A percentile compares a stretch with the other conserved stretches of the same genome.
These are phyloP conservation scores for Mamestra brassicae DNA, from an alignment of 2,888 invertebrate species.

Conservation along the genomic window DNA sequence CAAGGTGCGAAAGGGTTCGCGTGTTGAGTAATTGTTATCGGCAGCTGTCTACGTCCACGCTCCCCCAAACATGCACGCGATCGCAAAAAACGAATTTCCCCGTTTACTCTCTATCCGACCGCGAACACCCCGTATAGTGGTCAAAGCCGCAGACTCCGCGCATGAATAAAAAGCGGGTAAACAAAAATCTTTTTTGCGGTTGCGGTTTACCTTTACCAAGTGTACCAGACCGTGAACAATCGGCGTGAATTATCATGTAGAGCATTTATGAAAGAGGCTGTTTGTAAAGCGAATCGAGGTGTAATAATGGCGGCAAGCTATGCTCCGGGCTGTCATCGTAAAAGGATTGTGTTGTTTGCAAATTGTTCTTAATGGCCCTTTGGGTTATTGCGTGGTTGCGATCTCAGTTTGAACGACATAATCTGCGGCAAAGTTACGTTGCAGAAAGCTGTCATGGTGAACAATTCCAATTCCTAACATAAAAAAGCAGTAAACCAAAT, in stretches of 20 bases:
- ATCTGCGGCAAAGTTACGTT: slow-evolving; percentile 35
- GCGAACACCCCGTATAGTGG: slow-evolving; percentile 81
- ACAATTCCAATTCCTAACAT: slow-evolving; percentile 5
- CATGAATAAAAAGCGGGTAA: slow-evolving; percentile 84
- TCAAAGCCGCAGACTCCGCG: slow-evolving; percentile 82
- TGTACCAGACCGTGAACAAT: slow-evolving; percentile 90
- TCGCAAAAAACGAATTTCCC: slow-evolving; percentile 81
- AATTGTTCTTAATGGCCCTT: slow-evolving; percentile 79
- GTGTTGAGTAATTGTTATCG: slow-evolving; percentile 86
- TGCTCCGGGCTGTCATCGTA: slow-evolving; percentile 78
- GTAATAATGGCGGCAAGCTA: slow-evolving; percentile 79
- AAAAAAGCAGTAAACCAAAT: neutral
- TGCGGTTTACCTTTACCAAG: slow-evolving; percentile 87
- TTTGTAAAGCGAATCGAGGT: slow-evolving; percentile 85
- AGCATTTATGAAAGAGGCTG: slow-evolving; percentile 86
- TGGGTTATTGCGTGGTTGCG: slow-evolving; percentile 67
- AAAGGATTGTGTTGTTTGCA: slow-evolving; percentile 82
- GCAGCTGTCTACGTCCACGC: slow-evolving; percentile 85
- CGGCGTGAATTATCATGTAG: slow-evolving; percentile 88
- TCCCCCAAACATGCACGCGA: slow-evolving; percentile 85
- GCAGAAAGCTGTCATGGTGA: slow-evolving; percentile 17
- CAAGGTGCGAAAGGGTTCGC: slow-evolving; percentile 90
- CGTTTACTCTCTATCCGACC: slow-evolving; percentile 76
- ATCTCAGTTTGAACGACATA: slow-evolving; percentile 67
- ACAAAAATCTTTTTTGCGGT: slow-evolving; percentile 89